Conservation (phyloP, 1,140 invertebrate species). For the Episyrphus balteatus region DNA sequence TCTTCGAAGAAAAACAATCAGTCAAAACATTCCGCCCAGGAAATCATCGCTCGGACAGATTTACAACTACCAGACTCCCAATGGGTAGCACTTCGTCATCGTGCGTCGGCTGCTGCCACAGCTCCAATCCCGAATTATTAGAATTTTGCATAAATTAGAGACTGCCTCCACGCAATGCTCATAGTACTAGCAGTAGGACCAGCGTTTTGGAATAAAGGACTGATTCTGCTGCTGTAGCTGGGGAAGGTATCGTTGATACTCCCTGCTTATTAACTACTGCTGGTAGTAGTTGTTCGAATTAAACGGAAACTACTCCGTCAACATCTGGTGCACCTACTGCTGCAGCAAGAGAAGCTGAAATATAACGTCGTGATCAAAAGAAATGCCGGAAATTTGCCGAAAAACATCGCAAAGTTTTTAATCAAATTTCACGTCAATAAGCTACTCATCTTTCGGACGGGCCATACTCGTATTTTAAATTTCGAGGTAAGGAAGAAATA, state of each 20-base stretch:
- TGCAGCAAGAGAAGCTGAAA: too few relatives aligned
- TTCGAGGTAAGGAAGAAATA: slow-evolving; percentile 89
- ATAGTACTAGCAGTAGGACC: too few relatives aligned
- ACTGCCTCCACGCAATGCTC: too few relatives aligned
- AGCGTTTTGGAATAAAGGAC: background rate
- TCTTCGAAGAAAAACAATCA: slow-evolving; percentile 55
- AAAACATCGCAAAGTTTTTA: slow-evolving; percentile 80
- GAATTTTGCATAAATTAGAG: too few relatives aligned
- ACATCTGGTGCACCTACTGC: background rate
- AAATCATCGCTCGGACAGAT: too few relatives aligned
- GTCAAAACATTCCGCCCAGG: slow-evolving; percentile 17
- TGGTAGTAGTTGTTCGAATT: background rate
- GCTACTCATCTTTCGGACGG: slow-evolving; percentile 76
- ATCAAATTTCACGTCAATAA: slow-evolving; percentile 83
- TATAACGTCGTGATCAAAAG: slow-evolving; percentile 39
- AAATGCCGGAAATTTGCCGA: slow-evolving; percentile 82
- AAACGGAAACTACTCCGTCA: background rate
- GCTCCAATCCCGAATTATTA: too few relatives aligned
- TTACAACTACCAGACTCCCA: too few relatives aligned
- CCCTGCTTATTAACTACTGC: background rate
- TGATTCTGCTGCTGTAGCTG: background rate
- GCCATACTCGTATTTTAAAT: slow-evolving; percentile 79
- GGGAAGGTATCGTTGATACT: background rate
- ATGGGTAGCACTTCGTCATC: too few relatives aligned
- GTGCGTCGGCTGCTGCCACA: background rate